A percentile compares a stretch with the other conserved stretches of the same genome.
Conservation (phyloP, 2,888 invertebrate genomes). For the Sinentomon sp. region DNA sequence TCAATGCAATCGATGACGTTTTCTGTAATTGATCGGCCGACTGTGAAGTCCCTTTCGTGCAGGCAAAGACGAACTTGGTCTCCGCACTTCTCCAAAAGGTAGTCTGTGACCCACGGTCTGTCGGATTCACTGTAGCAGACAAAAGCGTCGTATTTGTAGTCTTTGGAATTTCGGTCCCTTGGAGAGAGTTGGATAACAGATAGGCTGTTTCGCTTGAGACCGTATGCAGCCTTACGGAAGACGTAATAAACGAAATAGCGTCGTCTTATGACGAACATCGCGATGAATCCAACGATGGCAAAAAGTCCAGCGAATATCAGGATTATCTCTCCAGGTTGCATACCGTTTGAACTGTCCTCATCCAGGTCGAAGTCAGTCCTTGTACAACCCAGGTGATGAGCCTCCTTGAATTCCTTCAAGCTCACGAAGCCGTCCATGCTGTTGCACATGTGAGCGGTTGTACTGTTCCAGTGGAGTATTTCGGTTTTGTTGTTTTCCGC, state of each 20-base stretch:
- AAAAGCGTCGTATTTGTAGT: conserved; percentile 32
- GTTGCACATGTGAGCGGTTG: conserved; percentile 10
- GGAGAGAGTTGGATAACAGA: conserved; percentile 10
- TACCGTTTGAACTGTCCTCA: no score
- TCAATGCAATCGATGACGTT: conserved; percentile 41
- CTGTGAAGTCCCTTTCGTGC: conserved; percentile 40
- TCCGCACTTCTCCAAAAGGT: conserved; percentile 22
- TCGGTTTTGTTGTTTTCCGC: conserved; percentile 5
- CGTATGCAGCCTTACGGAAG: conserved; percentile 29
- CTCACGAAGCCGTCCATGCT: conserved; percentile 6
- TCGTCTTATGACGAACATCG: conserved; percentile 10
- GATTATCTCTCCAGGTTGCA: no score
- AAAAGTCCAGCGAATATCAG: conserved; percentile 4
- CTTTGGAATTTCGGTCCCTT: conserved; percentile 2
- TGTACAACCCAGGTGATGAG: no score
- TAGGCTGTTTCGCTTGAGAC: conserved; percentile 26
- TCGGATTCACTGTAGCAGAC: conserved; percentile 38
- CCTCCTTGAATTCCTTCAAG: no score
- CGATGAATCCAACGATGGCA: conserved; percentile 5
- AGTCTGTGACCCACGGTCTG: conserved; percentile 31
- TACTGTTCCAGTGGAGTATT: conserved; percentile 7
- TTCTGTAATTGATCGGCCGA: conserved; percentile 37
- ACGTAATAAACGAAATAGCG: conserved; percentile 22
- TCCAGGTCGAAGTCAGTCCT: no score
- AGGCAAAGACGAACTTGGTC: conserved; percentile 30